Evolutionary conservation across 23 tunicate species (phyloP).

Genomic region (Trididemnum clinides): DNA sequence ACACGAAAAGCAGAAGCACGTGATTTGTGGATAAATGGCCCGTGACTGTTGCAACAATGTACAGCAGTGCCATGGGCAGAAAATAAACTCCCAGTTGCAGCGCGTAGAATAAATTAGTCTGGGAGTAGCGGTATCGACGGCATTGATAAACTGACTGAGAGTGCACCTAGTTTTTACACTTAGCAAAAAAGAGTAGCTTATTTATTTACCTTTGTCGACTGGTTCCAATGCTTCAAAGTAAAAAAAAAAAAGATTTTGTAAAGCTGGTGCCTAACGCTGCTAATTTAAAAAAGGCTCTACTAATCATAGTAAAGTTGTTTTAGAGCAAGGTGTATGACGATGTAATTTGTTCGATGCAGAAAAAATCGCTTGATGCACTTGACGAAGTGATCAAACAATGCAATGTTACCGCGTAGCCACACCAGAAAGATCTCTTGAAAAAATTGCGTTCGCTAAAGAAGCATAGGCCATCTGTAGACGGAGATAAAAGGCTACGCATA

Average conservation of each 20-base stretch:
- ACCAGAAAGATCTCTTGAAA: background rate
- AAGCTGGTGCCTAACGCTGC: background rate
- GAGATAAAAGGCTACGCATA: background rate
- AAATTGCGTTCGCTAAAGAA: background rate
- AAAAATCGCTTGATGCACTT: background rate
- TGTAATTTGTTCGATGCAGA: background rate
- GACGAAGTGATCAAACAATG: background rate
- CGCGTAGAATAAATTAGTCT: too few species aligned
- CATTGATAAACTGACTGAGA: background rate
- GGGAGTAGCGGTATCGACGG: background rate
- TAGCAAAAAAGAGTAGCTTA: background rate
- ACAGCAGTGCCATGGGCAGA: too few species aligned
- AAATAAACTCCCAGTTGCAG: too few species aligned
- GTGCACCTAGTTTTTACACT: background rate
- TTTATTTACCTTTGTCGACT: background rate
- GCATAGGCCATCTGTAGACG: background rate
- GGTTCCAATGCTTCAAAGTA: background rate
- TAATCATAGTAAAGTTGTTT: background rate
- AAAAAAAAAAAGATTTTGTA: background rate
- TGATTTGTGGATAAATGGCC: background rate
- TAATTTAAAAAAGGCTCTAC: background rate
- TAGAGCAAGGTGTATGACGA: too few species aligned
- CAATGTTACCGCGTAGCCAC: too few species aligned
- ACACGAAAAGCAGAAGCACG: background rate
- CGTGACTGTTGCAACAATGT: too few species aligned